These are phyloP conservation scores for Cosmorhoe ocellata DNA, from an alignment of 2,888 invertebrate species.

Conservation along the genomic window DNA sequence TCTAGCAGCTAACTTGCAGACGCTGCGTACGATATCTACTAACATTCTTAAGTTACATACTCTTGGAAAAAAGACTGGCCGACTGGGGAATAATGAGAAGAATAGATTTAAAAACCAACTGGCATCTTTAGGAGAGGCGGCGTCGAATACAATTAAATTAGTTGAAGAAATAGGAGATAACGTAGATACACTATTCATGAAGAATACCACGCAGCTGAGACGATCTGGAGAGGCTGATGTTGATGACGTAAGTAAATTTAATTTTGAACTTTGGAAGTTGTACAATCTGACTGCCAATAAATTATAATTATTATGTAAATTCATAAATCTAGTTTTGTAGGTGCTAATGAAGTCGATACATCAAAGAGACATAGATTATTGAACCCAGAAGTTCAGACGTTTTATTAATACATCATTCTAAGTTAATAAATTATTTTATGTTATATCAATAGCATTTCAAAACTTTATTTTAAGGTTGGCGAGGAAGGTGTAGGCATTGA, in stretches of 20 bases:
- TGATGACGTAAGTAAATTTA: constrained; percentile 61
- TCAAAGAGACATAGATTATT: too few relatives aligned
- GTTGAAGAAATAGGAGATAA: constrained; percentile 81
- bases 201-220: constrained; percentile 54
- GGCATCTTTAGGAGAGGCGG: constrained; percentile 79
- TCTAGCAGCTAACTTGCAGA: constrained; percentile 80
- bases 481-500: constrained; percentile 72
- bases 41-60: constrained; percentile 84
- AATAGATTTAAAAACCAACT: constrained; percentile 81
- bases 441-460: too few relatives aligned
- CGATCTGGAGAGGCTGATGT: constrained; percentile 46
- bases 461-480: constrained; percentile 51
- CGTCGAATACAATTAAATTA: constrained; percentile 80
- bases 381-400: too few relatives aligned
- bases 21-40: constrained; percentile 81
- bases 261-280: too few relatives aligned
- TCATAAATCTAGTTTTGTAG: too few relatives aligned
- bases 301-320: too few relatives aligned
- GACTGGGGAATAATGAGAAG: constrained; percentile 79
- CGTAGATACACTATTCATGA: constrained; percentile 66
- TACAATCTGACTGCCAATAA: too few relatives aligned
- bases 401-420: too few relatives aligned
- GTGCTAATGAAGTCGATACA: too few relatives aligned
- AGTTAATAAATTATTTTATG: too few relatives aligned
- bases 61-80: constrained; percentile 82